These are phyloP conservation scores for Eufriesea mexicana DNA, from an alignment of 1,140 invertebrate genomes.

Conservation along the genomic window DNA sequence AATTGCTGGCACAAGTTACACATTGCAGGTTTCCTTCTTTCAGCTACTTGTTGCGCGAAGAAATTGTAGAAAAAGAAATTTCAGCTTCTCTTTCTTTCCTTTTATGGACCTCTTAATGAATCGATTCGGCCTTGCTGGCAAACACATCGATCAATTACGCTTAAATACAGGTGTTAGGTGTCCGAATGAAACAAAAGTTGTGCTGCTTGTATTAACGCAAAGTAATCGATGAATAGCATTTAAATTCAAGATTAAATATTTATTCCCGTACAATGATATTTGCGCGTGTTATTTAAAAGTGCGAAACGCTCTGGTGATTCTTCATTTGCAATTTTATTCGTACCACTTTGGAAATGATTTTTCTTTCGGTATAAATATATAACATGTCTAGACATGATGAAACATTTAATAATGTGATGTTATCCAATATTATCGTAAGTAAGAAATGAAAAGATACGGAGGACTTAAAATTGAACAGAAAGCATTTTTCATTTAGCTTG, in stretches of 20 bases:
- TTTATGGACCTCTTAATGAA: not conserved
- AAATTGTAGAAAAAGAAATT: not conserved
- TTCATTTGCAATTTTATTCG: not conserved
- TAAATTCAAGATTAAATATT: not conserved
- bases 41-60: not conserved
- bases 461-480: not conserved
- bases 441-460: not conserved
- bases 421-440: too few relatives aligned
- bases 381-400: too few relatives aligned
- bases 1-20: not conserved
- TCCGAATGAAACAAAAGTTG: not conserved
- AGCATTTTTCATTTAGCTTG: slow-evolving; percentile 15
- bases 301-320: not conserved
- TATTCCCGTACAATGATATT: not conserved
- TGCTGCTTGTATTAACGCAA: too few relatives aligned
- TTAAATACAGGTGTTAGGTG: not conserved
- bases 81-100: not conserved
- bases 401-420: too few relatives aligned
- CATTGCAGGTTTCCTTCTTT: not conserved
- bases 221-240: not conserved
- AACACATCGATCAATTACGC: not conserved
- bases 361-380: not conserved
- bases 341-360: not conserved
- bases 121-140: not conserved
- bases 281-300: not conserved